Evolutionary conservation across 2,113 vertebrate genomes (phyloP).

Genomic region (Engraulis encrasicolus): DNA sequence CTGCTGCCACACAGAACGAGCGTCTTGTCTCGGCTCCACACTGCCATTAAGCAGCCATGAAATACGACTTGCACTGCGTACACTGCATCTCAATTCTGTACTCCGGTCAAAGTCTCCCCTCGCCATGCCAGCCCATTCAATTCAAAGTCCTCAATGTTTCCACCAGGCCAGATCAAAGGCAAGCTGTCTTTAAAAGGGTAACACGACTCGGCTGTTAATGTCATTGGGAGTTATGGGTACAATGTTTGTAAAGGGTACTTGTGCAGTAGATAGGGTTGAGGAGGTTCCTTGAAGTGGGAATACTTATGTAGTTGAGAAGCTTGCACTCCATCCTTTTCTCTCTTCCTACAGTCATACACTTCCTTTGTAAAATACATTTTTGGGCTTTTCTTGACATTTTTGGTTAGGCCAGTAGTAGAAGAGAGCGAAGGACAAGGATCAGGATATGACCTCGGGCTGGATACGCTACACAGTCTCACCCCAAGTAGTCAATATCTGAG

Average conservation of each 20-base stretch:
- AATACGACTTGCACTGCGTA: background rate
- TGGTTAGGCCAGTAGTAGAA: too few species aligned
- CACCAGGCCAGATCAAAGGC: background rate
- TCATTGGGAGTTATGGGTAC: background rate
- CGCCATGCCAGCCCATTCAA: too few species aligned
- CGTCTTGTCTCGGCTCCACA: background rate
- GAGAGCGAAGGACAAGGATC: too few species aligned
- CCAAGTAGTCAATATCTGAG: too few species aligned
- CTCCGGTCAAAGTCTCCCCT: background rate
- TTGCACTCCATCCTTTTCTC: slow-evolving; percentile 96
- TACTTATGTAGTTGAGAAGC: slow-evolving; percentile 91
- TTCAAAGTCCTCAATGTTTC: background rate
- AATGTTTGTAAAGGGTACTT: background rate
- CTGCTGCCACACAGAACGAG: background rate
- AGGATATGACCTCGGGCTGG: too few species aligned
- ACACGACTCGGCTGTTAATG: background rate
- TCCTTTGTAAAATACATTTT: too few species aligned
- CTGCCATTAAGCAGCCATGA: background rate
- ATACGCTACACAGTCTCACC: too few species aligned
- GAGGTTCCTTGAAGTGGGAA: background rate
- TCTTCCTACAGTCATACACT: too few species aligned
- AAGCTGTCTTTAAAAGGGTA: background rate
- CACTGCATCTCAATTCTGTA: background rate
- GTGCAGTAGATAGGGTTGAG: too few species aligned
- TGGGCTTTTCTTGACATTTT: too few species aligned